Base-by-base conservation (phyloP, 1,140 invertebrate genomes). In the Panagrolaimus sp. region DNA sequence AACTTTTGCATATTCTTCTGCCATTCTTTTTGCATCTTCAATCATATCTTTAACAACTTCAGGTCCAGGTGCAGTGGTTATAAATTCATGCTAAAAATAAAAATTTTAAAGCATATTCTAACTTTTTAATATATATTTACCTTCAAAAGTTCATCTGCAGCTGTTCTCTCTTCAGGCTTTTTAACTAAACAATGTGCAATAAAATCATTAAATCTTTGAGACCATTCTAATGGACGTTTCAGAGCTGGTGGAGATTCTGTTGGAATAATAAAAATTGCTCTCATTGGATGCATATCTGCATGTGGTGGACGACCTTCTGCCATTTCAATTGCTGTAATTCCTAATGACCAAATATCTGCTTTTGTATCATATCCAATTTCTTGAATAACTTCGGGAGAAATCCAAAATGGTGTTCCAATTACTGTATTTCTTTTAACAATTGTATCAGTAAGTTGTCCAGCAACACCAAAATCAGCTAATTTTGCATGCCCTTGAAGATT, bases 381-480 rank as follows among this genome's bases (percentile, higher is more conserved):
- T 85, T 98, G 93, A 82, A 98, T 98, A 20, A 96, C 91, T 86
- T 94, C 92, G 9, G 78, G 82, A 1, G 81, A 79, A 94, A 98
- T 98, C 94, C 96, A 98, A 86, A 97, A 98, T 47, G 96, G 96
- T 1, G 96, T 99, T 74, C 96, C 96, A 80, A 98, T 98, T 65
- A 99, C 93, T 66, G 95, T 98, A 84, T 98, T 98, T 67, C 96
- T 86, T 85, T 98, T 98, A n/a, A 94, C 94, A 93, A 98, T 97
- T 45, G 95, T 98, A 84, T 98, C 91, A 20, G 96, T 98, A 66
- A 99, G 86, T 85, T 98, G 96, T 64, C 95, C 96, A 46, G 96
- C 95, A 25, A 98, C 96, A 25, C 96, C 95, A 86, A 98, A 98
- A 84, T 98, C 96, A 0, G 96, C 96, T 70, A 98, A 84, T 84